Evolutionary conservation across 1,140 invertebrate genomes (phyloP), one percentile per base, ranked within the genome.

Genomic region (Drosophila murphyi): DNA sequence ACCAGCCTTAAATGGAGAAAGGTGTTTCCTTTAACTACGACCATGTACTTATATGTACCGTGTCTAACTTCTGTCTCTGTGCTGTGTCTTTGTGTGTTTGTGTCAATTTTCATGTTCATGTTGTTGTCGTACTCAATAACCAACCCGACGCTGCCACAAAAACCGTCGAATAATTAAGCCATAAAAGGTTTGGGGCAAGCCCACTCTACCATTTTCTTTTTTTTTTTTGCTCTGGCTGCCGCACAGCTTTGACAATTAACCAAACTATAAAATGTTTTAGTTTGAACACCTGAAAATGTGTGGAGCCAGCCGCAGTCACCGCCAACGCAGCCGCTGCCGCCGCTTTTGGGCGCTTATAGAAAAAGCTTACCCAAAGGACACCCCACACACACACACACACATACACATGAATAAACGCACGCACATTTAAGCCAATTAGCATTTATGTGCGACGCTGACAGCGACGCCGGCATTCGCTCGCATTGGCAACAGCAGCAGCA

Each of bases 261-360:
- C 85, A 73, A 88, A 88, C 83, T 88, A 88, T 88, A 88, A 88
- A 88, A 89, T 89, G 85, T 89, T 87, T 83, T 88, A 87, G 85
- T 87, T 88, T 89, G 85, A 88, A 89, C 83, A 88, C 85, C 83
- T 88, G 77, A 74, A 78, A 77, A 73, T 64, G 77, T 43, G 48
- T 43, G 41, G 29, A 39, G 7, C 48, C 55, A 29, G 51, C 59
- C 60, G 60, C 67, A 63, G 56, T 29, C 45, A 34, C 47, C 56
- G 39, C 48, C 47, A 47, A 20, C 35, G 47, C 12, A 43, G n/a
- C 48, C 47, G 29, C 45, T 41, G 61, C 54, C 61, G 39, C 8
- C 54, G 43, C 34, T 45, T 7, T 32, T 20, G 37, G 50, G 35
- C 51, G 64, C 37, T 71, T 75, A 47, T 71, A 48, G 52, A 29